Percentiles rank a stretch among this genome's conserved stretches.
Conservation (phyloP, 2,797 vertebrate species). For the Argyrosomus regius region DNA sequence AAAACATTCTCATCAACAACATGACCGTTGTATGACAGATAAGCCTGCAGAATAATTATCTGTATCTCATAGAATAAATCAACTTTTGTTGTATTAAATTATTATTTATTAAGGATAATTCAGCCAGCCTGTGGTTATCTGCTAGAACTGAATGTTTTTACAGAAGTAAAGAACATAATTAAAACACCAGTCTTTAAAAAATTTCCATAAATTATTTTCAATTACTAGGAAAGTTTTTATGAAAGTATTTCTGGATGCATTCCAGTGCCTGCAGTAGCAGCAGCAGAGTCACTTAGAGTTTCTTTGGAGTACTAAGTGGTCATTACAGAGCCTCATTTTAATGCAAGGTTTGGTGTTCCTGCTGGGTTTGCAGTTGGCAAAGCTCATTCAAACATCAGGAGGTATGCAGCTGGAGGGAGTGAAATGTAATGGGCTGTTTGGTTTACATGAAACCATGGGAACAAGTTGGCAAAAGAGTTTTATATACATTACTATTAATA, state of each 20-base stretch:
- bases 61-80: conserved; percentile 1
- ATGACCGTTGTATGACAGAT: neutral
- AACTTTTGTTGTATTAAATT: neutral
- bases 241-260: conserved; percentile 21
- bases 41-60: neutral
- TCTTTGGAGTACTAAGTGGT: conserved; percentile 55
- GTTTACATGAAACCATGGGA: conserved; percentile 37
- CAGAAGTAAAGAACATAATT: conserved; percentile 1
- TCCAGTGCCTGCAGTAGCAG: conserved; percentile 17
- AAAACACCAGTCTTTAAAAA: conserved; percentile 28
- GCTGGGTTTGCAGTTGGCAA: conserved; percentile 63
- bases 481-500: neutral
- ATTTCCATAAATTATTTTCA: conserved; percentile 13
- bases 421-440: conserved; percentile 52
- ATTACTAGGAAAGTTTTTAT: conserved; percentile 3
- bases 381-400: conserved; percentile 67
- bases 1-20: conserved; percentile 1
- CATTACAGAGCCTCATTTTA: conserved; percentile 62
- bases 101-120: neutral
- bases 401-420: conserved; percentile 47
- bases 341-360: conserved; percentile 56
- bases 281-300: conserved; percentile 46
- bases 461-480: conserved; percentile 3
- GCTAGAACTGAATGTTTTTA: neutral
- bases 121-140: neutral